These are phyloP conservation scores for Hemibagrus guttatus DNA, from an alignment of 2,797 vertebrate genomes.

Conservation along the genomic window DNA sequence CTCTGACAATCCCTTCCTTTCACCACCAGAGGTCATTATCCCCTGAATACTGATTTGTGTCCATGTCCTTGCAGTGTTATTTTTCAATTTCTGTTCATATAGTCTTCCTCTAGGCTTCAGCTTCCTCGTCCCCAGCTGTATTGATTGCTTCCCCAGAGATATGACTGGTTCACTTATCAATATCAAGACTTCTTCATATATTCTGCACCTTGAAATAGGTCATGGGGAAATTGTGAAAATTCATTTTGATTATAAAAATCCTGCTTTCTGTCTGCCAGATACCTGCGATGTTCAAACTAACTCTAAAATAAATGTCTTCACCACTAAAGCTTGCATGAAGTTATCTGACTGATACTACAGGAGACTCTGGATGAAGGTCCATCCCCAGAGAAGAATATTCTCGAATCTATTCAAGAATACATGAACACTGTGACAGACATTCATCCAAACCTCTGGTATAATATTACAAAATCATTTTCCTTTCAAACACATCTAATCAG, in stretches of 20 bases:
- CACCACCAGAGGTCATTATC: slow-evolving; percentile 30
- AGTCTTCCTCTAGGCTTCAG: neutral
- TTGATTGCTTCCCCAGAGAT: neutral
- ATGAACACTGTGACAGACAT: neutral
- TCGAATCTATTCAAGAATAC: neutral
- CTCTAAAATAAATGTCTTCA: neutral
- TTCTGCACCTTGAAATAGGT: neutral
- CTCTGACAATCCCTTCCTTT: neutral
- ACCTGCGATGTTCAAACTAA: neutral
- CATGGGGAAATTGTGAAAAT: neutral
- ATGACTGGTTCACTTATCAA: neutral
- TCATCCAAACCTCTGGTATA: neutral
- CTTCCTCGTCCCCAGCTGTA: neutral
- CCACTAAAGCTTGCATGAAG: neutral
- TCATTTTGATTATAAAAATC: neutral
- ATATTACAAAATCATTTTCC: neutral
- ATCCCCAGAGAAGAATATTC: too few relatives aligned
- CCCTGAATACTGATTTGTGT: neutral
- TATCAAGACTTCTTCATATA: neutral
- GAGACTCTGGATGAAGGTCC: neutral
- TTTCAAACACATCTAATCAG: neutral
- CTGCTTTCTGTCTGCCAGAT: neutral
- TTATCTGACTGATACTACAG: neutral
- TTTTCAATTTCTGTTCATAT: neutral
- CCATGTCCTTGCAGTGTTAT: neutral